Evolutionary conservation across 2,797 vertebrate species (phyloP), one percentile per base, ranked within the genome.

Genomic region (Sternotherus odoratus): DNA sequence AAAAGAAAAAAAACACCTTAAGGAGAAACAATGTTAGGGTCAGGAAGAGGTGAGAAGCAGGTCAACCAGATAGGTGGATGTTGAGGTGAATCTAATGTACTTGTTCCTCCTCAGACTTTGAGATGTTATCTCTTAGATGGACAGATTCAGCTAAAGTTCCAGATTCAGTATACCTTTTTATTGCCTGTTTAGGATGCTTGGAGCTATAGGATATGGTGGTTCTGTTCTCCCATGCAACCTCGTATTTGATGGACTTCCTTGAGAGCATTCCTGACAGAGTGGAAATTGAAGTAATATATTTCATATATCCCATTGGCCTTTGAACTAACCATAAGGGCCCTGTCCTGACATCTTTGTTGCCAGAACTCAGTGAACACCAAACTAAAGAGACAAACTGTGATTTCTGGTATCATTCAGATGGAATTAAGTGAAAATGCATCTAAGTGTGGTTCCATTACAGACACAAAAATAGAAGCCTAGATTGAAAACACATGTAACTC

Each of bases 241-340:
- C 50, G 78, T 43, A 81, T 48, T 75, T 66, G 57, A 53, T 82
- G 48, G 7, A 92, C 49, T 12, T 56, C 60, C 78, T 57, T 56
- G 84, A 89, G 81, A 78, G 91, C 79, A 46, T 88, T 96, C 77
- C 77, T 69, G 30, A 15, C 54, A 92, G 74, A 82, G 8, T 36
- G 75, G 79, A 86, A 95, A 89, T 8, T 16, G 30, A 93, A 91
- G 57, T 85, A 69, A 9, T 8, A 85, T 77, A 79, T 86, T 93
- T 66, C 54, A 53, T 1, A 10, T 5, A 72, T 3, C 10, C 23
- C 16, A 81, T 0, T 87, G 83, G 19, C 94, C 79, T 87, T 63
- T 88, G 85, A 91, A 50, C 48, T 43, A 91, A 77, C 21, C n/a
- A 2, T 75, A 86, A 88, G 19, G 82, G 13, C 33, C 79, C 74